Evolutionary conservation across 2,113 vertebrate genomes (phyloP).

Genomic region (Ranitomeya imitator): DNA sequence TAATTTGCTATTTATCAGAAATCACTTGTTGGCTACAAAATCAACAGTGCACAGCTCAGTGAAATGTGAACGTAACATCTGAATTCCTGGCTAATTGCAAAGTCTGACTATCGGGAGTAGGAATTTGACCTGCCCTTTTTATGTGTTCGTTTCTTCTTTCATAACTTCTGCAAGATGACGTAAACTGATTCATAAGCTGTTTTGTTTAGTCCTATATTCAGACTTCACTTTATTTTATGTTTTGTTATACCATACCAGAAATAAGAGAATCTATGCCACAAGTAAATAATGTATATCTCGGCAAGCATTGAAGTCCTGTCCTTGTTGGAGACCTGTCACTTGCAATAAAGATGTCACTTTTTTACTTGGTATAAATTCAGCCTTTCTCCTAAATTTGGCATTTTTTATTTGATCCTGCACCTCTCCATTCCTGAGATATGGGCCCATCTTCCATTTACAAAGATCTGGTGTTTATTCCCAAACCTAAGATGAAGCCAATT

Average conservation of each 20-base stretch:
- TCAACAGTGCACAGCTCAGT: slow-evolving; percentile 56
- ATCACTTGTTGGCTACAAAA: slow-evolving; percentile 34
- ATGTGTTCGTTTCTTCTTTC: neutral
- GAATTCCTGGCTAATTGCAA: slow-evolving; percentile 65
- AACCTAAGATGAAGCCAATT: no score
- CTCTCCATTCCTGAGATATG: no score
- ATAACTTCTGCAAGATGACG: slow-evolving; percentile 32
- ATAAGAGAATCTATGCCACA: neutral
- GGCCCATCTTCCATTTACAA: no score
- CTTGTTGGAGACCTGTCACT: neutral
- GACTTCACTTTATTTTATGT: neutral
- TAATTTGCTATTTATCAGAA: slow-evolving; percentile 2
- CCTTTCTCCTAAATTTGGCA: no score
- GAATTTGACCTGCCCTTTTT: slow-evolving; percentile 62
- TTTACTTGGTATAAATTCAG: no score
- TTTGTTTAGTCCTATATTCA: neutral
- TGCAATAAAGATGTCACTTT: no score
- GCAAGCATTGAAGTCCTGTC: neutral
- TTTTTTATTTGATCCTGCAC: no score
- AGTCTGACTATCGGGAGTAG: slow-evolving; percentile 67
- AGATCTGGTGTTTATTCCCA: no score
- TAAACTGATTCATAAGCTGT: neutral
- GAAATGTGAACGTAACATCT: slow-evolving; percentile 59
- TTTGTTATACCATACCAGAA: neutral
- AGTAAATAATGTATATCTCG: neutral